These are phyloP conservation scores for Microctonus hyperodae DNA, from an alignment of 2,888 invertebrate genomes.

Conservation along the genomic window DNA sequence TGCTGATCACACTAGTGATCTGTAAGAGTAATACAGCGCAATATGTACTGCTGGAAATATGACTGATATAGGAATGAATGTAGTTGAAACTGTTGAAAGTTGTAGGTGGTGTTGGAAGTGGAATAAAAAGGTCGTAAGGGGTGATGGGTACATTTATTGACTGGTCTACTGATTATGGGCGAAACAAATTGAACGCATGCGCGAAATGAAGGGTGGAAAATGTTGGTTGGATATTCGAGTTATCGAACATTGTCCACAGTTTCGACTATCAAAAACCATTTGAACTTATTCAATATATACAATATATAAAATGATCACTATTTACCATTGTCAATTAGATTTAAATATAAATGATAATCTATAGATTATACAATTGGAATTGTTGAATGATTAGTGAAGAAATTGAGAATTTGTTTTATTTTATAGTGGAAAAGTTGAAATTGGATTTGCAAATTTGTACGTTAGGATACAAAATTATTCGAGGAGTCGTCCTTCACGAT, in stretches of 20 bases:
- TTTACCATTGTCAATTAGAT: not conserved
- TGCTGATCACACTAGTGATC: no score
- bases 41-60: no score
- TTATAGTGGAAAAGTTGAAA: no score
- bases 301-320: not conserved
- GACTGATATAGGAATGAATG: no score
- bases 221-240: not conserved
- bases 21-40: no score
- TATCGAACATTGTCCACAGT: not conserved
- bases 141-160: not conserved
- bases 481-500: slow-evolving; percentile 44
- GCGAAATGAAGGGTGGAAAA: not conserved
- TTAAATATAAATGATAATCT: no score
- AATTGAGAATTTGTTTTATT: no score
- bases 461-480: no score
- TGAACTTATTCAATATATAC: not conserved
- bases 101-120: slow-evolving; percentile 7
- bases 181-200: not conserved
- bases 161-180: not conserved
- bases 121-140: slow-evolving; percentile 17
- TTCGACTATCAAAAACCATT: not conserved
- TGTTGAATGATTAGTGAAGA: not conserved
- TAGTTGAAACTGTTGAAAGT: not conserved
- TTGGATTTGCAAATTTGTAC: no score
- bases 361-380: no score